Conservation (phyloP, 1,140 invertebrate species). For the Oscheius sp. region DNA sequence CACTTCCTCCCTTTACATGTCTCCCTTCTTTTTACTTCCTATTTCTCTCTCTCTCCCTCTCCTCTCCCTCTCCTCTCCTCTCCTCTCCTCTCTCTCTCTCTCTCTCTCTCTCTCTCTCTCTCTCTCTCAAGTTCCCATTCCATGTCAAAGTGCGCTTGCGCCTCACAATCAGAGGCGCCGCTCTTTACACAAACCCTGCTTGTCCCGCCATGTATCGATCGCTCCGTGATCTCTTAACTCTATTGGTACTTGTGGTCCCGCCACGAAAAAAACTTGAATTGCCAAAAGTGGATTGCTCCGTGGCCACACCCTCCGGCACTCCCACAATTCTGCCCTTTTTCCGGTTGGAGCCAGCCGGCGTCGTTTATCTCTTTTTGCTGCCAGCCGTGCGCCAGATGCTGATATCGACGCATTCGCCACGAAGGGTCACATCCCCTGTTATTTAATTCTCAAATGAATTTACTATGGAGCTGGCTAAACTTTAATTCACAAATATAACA, state of each 20-base stretch:
- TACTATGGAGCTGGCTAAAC: too few relatives aligned
- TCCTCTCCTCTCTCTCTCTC: conserved; percentile 14
- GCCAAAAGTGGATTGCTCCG: not conserved
- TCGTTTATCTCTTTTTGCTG: too few relatives aligned
- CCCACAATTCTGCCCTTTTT: not conserved
- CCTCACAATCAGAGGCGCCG: not conserved
- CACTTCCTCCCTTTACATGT: not conserved
- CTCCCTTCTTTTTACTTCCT: not conserved
- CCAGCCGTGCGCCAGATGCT: too few relatives aligned
- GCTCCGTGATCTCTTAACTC: not conserved
- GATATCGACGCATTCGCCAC: too few relatives aligned
- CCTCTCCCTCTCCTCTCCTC: not conserved
- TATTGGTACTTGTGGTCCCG: not conserved
- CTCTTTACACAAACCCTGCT: conserved; percentile 4
- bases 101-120: not conserved
- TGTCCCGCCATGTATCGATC: conserved; percentile 1
- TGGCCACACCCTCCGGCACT: not conserved
- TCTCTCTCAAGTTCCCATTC: not conserved
- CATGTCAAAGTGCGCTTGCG: too few relatives aligned
- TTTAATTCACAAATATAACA: too few relatives aligned
- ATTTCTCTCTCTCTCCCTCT: conserved; percentile 35
- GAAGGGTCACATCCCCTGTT: too few relatives aligned
- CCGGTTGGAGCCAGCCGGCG: not conserved
- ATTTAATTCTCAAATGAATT: too few relatives aligned
- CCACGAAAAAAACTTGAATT: not conserved